Conservation (phyloP, 2,113 vertebrate species). For the Microcebus ravelobensis region DNA sequence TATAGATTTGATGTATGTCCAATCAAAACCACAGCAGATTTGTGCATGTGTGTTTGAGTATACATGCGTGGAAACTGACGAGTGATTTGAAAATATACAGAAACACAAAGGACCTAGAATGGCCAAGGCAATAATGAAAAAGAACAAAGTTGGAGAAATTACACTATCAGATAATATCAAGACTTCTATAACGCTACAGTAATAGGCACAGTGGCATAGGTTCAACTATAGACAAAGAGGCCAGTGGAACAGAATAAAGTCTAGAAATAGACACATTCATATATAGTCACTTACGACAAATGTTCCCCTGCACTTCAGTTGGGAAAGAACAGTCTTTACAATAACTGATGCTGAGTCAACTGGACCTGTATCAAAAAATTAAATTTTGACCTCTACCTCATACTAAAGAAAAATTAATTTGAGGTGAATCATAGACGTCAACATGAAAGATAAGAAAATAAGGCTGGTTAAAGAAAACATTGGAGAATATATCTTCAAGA, state of each 20-base stretch:
- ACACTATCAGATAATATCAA: neutral
- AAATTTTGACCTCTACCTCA: neutral
- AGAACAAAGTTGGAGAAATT: neutral
- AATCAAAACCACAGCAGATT: neutral
- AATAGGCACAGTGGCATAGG: neutral
- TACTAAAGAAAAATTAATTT: conserved; percentile 38
- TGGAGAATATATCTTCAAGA: neutral
- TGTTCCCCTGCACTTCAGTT: neutral
- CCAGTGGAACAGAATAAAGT: neutral
- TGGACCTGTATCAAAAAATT: neutral
- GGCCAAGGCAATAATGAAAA: neutral
- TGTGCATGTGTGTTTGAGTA: neutral
- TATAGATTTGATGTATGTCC: neutral
- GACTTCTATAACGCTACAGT: neutral
- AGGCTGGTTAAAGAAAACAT: neutral
- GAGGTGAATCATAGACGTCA: neutral
- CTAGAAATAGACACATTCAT: neutral
- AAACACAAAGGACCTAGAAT: neutral
- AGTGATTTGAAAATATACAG: neutral
- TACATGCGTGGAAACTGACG: neutral
- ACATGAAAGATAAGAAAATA: conserved; percentile 11
- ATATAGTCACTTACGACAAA: neutral
- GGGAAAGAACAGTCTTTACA: neutral
- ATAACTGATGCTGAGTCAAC: neutral
- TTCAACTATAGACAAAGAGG: neutral